Conservation (phyloP, 2,113 vertebrate genomes). For the Microtus ochrogaster region DNA sequence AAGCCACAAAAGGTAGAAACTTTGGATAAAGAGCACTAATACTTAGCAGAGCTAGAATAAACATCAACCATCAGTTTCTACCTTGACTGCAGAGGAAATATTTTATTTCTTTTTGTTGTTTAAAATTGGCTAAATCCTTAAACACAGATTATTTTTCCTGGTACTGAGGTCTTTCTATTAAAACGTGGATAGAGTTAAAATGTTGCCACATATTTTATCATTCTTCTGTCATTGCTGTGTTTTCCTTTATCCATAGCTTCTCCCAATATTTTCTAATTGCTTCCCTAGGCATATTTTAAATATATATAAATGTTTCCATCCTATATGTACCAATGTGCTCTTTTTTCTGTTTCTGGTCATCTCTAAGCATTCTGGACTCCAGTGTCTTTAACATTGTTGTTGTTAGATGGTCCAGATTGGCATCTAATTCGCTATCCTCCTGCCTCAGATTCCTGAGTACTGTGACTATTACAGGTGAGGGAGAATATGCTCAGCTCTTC, state of each 20-base stretch:
- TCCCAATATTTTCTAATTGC: not conserved
- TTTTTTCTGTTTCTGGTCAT: not conserved
- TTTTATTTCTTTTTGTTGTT: not conserved
- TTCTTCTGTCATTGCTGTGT: not conserved
- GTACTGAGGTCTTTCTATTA: not conserved
- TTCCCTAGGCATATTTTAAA: not conserved
- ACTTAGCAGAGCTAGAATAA: constrained; percentile 36
- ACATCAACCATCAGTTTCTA: not conserved
- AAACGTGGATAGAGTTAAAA: not conserved
- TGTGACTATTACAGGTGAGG: not conserved
- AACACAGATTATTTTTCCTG: not conserved
- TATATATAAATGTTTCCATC: not conserved
- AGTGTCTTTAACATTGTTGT: not conserved
- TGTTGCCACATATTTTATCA: not conserved
- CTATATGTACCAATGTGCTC: not conserved
- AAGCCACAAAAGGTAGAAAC: not conserved
- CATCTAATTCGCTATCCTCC: not conserved
- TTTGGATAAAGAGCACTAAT: not conserved
- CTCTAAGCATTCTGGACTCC: not conserved
- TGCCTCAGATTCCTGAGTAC: no score
- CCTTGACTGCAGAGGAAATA: not conserved
- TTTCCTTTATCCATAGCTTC: not conserved
- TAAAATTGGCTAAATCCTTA: not conserved
- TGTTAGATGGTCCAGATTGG: not conserved
- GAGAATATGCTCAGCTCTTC: not conserved